These are phyloP conservation scores for Heteropelma amictum DNA, from an alignment of 2,888 invertebrate species.

Conservation along the genomic window DNA sequence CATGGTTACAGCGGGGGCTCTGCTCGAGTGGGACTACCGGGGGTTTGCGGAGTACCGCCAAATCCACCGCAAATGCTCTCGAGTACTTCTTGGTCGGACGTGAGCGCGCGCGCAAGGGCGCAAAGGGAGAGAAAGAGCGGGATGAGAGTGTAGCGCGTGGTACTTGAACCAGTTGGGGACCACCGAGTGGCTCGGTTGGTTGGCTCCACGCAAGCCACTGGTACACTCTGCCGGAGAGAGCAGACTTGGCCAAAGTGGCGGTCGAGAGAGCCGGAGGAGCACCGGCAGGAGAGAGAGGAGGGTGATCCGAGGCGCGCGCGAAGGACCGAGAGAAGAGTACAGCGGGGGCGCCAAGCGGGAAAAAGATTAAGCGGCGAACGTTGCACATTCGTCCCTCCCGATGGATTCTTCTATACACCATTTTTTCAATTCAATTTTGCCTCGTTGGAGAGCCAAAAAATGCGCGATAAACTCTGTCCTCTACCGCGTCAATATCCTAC, in stretches of 20 bases:
- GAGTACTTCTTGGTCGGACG: slow-evolving; percentile 76
- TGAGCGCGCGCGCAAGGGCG: slow-evolving; percentile 75
- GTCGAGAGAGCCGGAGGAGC: slow-evolving; percentile 23
- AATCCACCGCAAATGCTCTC: slow-evolving; percentile 78
- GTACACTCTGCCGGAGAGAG: slow-evolving; percentile 53
- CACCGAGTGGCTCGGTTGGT: slow-evolving; percentile 71
- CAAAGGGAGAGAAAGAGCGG: slow-evolving; percentile 61
- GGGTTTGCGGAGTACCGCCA: slow-evolving; percentile 73
- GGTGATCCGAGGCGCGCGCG: not conserved
- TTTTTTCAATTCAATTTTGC: too few relatives aligned
- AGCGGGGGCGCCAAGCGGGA: too few relatives aligned
- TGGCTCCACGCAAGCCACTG: slow-evolving; percentile 58
- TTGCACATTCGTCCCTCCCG: too few relatives aligned
- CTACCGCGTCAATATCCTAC: too few relatives aligned
- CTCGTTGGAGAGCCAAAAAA: too few relatives aligned
- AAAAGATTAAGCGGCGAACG: too few relatives aligned
- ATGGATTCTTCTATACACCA: too few relatives aligned
- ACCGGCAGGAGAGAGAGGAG: not conserved
- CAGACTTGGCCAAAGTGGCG: slow-evolving; percentile 50
- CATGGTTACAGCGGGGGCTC: slow-evolving; percentile 63
- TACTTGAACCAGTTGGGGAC: slow-evolving; percentile 78
- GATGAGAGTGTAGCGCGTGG: slow-evolving; percentile 68
- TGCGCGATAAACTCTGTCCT: too few relatives aligned
- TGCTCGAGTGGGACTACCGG: slow-evolving; percentile 63
- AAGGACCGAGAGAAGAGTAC: slow-evolving; percentile 30